phyloP scores from a whole-genome alignment of 2,113 vertebrate species.

The Erpornis zantholeuca region DNA sequence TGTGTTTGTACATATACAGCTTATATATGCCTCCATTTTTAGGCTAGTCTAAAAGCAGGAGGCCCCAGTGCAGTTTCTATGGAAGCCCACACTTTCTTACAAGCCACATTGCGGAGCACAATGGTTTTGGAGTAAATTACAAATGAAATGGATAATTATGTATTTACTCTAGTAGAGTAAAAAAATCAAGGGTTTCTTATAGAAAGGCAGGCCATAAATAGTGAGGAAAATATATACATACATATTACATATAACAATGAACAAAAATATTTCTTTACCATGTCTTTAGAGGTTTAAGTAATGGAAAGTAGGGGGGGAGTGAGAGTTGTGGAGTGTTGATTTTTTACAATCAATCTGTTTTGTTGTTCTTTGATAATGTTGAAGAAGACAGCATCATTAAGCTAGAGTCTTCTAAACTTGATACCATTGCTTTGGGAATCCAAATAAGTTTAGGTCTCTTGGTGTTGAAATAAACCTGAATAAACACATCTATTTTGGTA shows the following conservation, averaged over 20 bases:
- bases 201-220: neutral
- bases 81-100: neutral
- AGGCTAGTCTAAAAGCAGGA: neutral
- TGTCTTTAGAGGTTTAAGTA: neutral
- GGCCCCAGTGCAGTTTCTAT: neutral
- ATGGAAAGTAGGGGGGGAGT: neutral
- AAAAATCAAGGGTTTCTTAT: neutral
- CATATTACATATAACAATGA: neutral
- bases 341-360: neutral
- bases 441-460: neutral
- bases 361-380: neutral
- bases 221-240: neutral
- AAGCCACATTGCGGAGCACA: neutral
- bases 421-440: neutral
- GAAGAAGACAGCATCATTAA: neutral
- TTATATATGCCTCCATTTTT: neutral
- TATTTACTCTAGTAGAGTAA: neutral
- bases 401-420: neutral
- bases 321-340: neutral
- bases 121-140: neutral
- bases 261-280: neutral
- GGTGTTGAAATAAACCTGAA: constrained; percentile 3
- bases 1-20: neutral
- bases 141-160: neutral
- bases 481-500: constrained; percentile 2